Percentiles rank a stretch among this genome's conserved stretches.
phyloP scores from a whole-genome alignment of 2,797 vertebrate genomes.

The Macropus fuliginosus region DNA sequence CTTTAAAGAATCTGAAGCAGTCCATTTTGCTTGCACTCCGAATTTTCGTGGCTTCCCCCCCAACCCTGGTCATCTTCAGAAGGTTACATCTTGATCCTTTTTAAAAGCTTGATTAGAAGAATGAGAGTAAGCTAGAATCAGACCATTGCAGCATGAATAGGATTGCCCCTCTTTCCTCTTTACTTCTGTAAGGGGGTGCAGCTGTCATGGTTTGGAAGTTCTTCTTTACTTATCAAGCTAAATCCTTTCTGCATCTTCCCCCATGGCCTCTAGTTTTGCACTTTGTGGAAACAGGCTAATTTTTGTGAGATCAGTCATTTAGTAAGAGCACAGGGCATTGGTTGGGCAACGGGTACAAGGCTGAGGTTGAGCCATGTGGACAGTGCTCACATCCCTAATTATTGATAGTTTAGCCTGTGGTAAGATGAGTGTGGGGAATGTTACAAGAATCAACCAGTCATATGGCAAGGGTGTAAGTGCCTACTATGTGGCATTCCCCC shows the following conservation, averaged over 20 bases:
- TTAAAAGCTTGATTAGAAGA: constrained; percentile 16
- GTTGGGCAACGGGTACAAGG: not conserved
- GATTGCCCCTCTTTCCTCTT: not conserved
- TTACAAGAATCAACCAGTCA: not conserved
- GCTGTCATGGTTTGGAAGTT: not conserved
- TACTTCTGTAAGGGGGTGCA: not conserved
- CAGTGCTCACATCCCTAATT: not conserved
- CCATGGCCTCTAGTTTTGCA: no score
- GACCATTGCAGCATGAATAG: no score
- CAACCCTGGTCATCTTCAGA: not conserved
- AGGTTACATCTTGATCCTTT: not conserved
- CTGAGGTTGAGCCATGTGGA: not conserved
- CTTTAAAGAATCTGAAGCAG: constrained; percentile 9
- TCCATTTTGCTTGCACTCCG: not conserved
- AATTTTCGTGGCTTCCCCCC: not conserved
- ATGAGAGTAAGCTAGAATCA: not conserved
- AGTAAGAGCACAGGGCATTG: not conserved
- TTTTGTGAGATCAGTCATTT: not conserved
- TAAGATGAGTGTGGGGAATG: not conserved
- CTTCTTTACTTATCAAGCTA: not conserved
- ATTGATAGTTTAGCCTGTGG: not conserved
- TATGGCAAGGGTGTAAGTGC: not conserved
- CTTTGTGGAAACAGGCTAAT: not conserved
- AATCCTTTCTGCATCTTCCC: not conserved
- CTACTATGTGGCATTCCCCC: not conserved